Evolutionary conservation across 2,113 vertebrate species (phyloP).

Genomic region (Ramphastos sulfuratus): DNA sequence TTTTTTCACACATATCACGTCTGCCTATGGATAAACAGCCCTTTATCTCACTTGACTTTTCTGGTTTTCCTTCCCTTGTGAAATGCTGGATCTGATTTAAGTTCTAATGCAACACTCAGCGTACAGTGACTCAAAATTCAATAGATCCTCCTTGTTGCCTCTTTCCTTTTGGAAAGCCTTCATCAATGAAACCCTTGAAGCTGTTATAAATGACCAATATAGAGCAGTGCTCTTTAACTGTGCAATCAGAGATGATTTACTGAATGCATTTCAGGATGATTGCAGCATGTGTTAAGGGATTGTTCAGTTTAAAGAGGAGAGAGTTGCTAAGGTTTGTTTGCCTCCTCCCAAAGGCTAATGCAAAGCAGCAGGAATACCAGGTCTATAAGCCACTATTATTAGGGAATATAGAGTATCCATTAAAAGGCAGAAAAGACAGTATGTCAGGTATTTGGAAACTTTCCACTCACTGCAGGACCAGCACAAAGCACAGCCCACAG

Average conservation of each 20-base stretch:
- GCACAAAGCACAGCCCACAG: not conserved
- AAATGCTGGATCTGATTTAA: constrained; percentile 36
- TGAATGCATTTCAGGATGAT: not conserved
- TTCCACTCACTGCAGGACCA: not conserved
- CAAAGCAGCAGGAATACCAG: not conserved
- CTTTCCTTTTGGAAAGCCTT: not conserved
- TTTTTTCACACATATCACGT: constrained; percentile 48
- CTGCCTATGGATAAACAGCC: constrained; percentile 28
- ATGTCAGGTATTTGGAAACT: constrained; percentile 4
- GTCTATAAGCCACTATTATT: not conserved
- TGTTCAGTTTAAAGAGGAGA: not conserved
- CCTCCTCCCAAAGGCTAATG: not conserved
- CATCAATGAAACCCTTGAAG: constrained; percentile 37
- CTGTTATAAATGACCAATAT: constrained; percentile 30
- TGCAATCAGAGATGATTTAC: constrained; percentile 33
- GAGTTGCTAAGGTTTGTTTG: not conserved
- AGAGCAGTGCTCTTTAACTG: not conserved
- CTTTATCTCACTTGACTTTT: constrained; percentile 45
- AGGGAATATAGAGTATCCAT: not conserved
- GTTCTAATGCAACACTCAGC: not conserved
- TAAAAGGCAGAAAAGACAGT: not conserved
- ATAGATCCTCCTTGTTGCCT: constrained; percentile 13
- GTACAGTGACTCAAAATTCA: constrained; percentile 13
- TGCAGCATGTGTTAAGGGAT: not conserved
- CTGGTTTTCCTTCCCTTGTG: constrained; percentile 6